Percentiles rank a stretch among this genome's conserved stretches.
These are phyloP conservation scores for Charina bottae DNA, from an alignment of 2,113 vertebrate genomes.

Conservation along the genomic window DNA sequence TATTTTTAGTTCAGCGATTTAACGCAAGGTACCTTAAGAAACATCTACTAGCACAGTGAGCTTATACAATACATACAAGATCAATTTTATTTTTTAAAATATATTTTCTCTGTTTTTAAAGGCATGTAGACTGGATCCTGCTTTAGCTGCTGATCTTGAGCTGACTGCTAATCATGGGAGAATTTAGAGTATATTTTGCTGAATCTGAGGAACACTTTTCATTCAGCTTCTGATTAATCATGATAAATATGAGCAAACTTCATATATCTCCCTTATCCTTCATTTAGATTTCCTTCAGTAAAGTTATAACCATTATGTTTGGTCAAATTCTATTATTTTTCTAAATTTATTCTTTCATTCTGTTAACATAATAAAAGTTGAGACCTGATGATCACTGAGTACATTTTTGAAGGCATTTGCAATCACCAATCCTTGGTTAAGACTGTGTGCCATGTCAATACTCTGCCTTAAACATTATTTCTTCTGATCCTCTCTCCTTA, in stretches of 20 bases:
- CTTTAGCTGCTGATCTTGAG: constrained; percentile 72
- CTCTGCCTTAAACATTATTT: neutral
- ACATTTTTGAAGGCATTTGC: neutral
- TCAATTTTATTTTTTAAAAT: neutral
- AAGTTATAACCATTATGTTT: constrained; percentile 2
- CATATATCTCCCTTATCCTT: neutral
- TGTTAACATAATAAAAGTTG: constrained; percentile 10
- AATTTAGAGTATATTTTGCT: constrained; percentile 65
- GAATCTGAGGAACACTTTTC: constrained; percentile 33
- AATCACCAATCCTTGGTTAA: neutral
- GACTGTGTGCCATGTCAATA: neutral
- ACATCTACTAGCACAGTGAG: neutral
- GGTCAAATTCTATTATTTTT: neutral
- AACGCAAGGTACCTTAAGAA: constrained; percentile 10
- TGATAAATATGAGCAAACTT: neutral
- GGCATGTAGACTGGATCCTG: constrained; percentile 74
- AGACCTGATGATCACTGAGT: neutral
- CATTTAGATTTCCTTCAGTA: neutral
- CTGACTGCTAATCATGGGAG: constrained; percentile 70
- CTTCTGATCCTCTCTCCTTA: neutral
- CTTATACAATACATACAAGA: neutral
- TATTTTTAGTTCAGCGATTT: neutral
- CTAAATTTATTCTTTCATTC: neutral
- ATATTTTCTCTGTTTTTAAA: constrained; percentile 57
- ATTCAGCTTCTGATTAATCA: constrained; percentile 14